Evolutionary conservation across 2,113 vertebrate species (phyloP), one percentile per base, ranked within the genome.

Genomic region (Hemiprocne comata): DNA sequence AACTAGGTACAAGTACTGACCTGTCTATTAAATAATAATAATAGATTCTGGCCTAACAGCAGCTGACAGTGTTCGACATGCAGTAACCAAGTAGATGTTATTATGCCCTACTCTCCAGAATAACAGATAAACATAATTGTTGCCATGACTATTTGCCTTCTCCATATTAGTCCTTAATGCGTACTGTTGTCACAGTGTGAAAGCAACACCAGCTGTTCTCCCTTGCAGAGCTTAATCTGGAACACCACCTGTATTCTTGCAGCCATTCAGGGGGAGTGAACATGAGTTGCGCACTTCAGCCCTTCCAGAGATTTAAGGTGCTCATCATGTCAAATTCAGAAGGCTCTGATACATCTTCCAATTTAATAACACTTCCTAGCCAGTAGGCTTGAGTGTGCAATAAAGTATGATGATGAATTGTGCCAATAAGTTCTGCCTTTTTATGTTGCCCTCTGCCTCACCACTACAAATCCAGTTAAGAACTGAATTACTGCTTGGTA

Each of bases 391-490:
- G 0, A 88, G 69, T 40, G 31, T 67, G 53, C 48, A 69, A 65
- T 88, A 85, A 87, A 92, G 21, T 53, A 86, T 42, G 33, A 71
- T 88, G 90, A 95, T 92, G 88, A 93, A 96, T 90, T 0, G 1
- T 71, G 79, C 79, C 82, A 95, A 84, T 94, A 94, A 78, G 65
- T 90, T 93, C 83, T 95, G 57, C 72, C 65, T 94, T 93, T 94
- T 91, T 94, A 66, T 88, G 83, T 84, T 50, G 70, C 42, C 67
- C 55, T 91, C 64, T 91, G 72, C 89, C 79, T 93, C 69, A 93
- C 61, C 55, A 84, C 85, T 79, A 64, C 92, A 93, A 94, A 92
- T 93, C 79, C 72, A 64, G 42, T 94, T 93, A 96, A 78, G 83
- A 90, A 67, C 85, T 95, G 88, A 96, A 93, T 92, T 94, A 90